Evolutionary conservation across 2,888 invertebrate species (phyloP), one percentile per base, ranked within the genome.

Genomic region (Sinhomidia bicolor): DNA sequence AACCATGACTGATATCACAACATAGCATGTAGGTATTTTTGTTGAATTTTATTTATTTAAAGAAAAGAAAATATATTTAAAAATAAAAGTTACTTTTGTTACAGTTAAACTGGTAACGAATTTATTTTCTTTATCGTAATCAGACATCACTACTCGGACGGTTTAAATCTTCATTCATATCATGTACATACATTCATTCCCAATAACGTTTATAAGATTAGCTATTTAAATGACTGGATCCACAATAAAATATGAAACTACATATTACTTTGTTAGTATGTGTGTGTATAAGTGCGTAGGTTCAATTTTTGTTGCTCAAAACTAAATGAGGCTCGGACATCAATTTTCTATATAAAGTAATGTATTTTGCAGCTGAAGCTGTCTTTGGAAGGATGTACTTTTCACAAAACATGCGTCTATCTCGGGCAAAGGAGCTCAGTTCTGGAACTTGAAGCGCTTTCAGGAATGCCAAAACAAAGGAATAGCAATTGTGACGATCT

Each of bases 321-420:
- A 86, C 86, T 36, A 86, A 17, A 54, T 86, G 86, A 5, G 86
- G 86, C 26, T 89, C 89, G 0, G 88, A 89, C 26, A 87, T 95
- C 57, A 98, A 94, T 93, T 96, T 96, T 92, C 97, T 95, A 93
- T 97, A 97, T 47, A 98, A 94, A 0, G 96, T 96, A 91, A 97
- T 96, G 93, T 97, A 98, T 94, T 97, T 97, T 76, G 97, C 96
- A 68, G 97, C 97, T 26, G 96, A 95, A 36, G 96, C 96, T 47
- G 97, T 96, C 93, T 96, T 95, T 3, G 97, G 97, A 87, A 97
- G 95, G 91, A 98, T 96, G 94, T 96, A 96, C 93, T 96, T 95
- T 93, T 96, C 96, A 93, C 97, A 98, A 94, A 98, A 96, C 32
- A 94, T 94, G 88, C 96, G 96, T 91, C 96, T 94, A 91, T 93